Evolutionary conservation across 2,797 vertebrate species (phyloP).

Genomic region (Microtus agrestis): DNA sequence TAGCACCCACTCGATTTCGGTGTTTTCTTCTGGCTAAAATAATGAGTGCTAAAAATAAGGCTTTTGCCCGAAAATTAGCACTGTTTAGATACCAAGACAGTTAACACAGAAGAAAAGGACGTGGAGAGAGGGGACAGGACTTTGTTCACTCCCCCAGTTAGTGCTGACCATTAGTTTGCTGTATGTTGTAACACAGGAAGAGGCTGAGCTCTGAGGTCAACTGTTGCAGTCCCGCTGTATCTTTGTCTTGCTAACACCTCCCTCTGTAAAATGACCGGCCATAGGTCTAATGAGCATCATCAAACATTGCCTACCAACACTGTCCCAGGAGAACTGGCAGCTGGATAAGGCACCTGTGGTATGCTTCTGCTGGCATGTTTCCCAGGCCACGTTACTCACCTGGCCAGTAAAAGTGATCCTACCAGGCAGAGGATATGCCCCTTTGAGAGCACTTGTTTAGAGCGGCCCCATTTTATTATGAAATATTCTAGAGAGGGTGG

Average conservation of each 20-base stretch:
- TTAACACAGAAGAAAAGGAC: conserved; percentile 35
- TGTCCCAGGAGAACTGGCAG: neutral
- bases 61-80: conserved; percentile 63
- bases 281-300: neutral
- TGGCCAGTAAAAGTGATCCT: conserved; percentile 37
- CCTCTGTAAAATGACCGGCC: neutral
- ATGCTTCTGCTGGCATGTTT: conserved; percentile 5
- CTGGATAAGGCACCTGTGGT: neutral
- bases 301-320: neutral
- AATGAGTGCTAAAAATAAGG: conserved; percentile 58
- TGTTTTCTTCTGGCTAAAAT: conserved; percentile 67
- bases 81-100: conserved; percentile 55
- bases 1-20: conserved; percentile 65
- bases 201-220: neutral
- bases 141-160: neutral
- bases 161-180: neutral
- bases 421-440: conserved; percentile 28
- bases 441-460: conserved; percentile 48
- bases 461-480: neutral
- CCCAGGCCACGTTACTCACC: conserved; percentile 49
- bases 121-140: neutral
- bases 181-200: neutral
- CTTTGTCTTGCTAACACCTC: conserved; percentile 16
- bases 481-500: neutral
- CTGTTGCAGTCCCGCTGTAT: neutral